phyloP scores from a whole-genome alignment of 2,113 vertebrate genomes.

The Pyrgilauda ruficollis region DNA sequence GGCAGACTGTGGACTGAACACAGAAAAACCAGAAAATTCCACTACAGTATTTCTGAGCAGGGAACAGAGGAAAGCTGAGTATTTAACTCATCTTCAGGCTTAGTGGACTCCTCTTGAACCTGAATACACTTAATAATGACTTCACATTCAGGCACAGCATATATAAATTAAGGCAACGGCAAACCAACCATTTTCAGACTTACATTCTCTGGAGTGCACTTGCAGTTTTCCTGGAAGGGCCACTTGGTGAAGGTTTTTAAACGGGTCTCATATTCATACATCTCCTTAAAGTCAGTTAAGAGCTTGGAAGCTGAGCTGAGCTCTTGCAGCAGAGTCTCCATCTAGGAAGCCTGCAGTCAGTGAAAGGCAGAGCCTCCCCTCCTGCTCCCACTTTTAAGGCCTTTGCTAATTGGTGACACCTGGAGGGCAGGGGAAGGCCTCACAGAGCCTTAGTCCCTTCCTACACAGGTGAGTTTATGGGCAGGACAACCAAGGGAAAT shows the following conservation, averaged over 20 bases:
- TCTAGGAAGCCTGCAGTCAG: rapidly evolving
- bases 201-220: slow-evolving; percentile 80
- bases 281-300: slow-evolving; percentile 60
- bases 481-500: not conserved
- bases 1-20: not conserved
- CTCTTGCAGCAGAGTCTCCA: not conserved
- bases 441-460: not conserved
- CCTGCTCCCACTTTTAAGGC: not conserved
- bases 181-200: not conserved
- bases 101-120: rapidly evolving
- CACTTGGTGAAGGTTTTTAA: slow-evolving; percentile 77
- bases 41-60: not conserved
- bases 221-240: slow-evolving; percentile 80
- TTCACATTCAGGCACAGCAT: not conserved
- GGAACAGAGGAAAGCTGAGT: not conserved
- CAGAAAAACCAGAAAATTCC: not conserved
- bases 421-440: not conserved
- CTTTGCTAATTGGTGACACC: not conserved
- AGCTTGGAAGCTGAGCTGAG: not conserved
- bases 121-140: not conserved
- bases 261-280: slow-evolving; percentile 76
- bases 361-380: rapidly evolving
- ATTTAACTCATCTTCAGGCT: not conserved
- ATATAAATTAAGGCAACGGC: not conserved
- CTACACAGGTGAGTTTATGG: not conserved